Base-by-base conservation (phyloP, 2,113 vertebrate genomes). In the Trichechus manatus region DNA sequence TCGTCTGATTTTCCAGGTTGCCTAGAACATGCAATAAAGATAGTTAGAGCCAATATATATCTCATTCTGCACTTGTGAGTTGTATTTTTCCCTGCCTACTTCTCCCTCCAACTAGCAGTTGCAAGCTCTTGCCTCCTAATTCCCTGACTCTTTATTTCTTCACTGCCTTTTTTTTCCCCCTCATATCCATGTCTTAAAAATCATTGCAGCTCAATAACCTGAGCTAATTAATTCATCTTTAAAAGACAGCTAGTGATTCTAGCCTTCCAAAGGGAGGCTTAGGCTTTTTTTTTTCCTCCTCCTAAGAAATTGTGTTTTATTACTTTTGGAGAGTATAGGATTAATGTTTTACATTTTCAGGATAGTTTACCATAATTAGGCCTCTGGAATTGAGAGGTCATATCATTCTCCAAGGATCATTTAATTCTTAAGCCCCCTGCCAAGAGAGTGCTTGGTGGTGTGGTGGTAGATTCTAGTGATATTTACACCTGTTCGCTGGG, bases 361-460 rank as follows among this genome's bases (percentile, higher is more conserved):
- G 95, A 96, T 97, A 93, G 87, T 96, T 94, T 95, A 90, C 77
- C 92, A 92, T 97, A 94, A 97, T 97, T 97, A 96, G 89, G 91
- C 39, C 66, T 92, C 74, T 75, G 56, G 70, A 97, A 92, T 56
- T 86, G 81, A 96, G 77, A 94, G 90, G 80, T 97, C 72, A 75
- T 92, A 75, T 95, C 83, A 90, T 97, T 97, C 59, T 97, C 94
- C 89, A 97, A 96, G 94, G 94, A 87, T 94, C 96, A 59, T 97
- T 97, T 97, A 87, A 86, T 97, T 93, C 95, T 92, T 93, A 96
- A 93, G 23, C 75, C 85, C 91, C 72, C 80, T 97, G 81, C 94
- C 92, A 94, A 90, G 92, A 94, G 68, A 93, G 77, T 70, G 50
- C 61, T 94, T 93, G 83, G 39, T 94, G 80, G 20, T 79, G 27